Conservation (phyloP, 1,140 invertebrate species). For the Drosophila murphyi region DNA sequence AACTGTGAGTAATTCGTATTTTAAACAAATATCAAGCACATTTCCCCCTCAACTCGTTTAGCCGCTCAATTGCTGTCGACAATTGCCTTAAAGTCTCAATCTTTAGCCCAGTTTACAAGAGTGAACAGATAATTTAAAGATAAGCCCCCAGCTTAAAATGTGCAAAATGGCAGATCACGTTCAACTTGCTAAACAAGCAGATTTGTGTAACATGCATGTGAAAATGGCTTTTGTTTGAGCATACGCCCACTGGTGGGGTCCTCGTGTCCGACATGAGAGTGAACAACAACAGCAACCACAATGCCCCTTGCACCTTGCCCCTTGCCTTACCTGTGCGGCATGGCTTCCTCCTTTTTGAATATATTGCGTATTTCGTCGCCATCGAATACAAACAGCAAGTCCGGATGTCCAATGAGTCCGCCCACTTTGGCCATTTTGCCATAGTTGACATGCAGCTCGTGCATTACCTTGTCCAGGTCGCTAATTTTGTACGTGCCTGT, state of each 20-base stretch:
- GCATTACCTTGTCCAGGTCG: constrained; percentile 90
- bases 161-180: neutral
- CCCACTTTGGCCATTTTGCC: constrained; percentile 90
- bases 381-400: constrained; percentile 91
- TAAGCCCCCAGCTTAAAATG: neutral
- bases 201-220: neutral
- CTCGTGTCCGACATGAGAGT: too few relatives aligned
- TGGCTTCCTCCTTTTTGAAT: constrained; percentile 90
- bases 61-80: too few relatives aligned
- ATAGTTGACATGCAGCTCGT: constrained; percentile 87
- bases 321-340: constrained; percentile 87
- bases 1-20: too few relatives aligned
- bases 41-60: too few relatives aligned
- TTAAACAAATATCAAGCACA: too few relatives aligned
- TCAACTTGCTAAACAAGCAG: neutral
- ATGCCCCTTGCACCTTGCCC: neutral
- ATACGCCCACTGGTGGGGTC: neutral
- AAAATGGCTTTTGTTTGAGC: neutral
- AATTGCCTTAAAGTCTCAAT: too few relatives aligned
- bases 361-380: constrained; percentile 91
- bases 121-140: neutral
- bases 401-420: constrained; percentile 90
- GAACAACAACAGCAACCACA: too few relatives aligned
- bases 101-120: neutral
- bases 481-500: constrained; percentile 90